Conservation (phyloP, 2,797 vertebrate species). For the Lacerta bilineata region DNA sequence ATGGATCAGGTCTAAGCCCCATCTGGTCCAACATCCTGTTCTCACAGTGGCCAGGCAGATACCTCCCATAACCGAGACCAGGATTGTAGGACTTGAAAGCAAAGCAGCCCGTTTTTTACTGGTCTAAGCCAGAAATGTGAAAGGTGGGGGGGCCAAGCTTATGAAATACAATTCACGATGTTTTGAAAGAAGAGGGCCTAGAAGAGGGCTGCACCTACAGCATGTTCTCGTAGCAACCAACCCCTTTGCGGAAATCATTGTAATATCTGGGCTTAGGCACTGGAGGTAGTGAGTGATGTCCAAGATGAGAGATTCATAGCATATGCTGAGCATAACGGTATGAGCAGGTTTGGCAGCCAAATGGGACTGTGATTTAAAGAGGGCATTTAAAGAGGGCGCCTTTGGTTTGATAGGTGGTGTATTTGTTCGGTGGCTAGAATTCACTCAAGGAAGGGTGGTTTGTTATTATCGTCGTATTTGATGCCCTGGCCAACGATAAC, state of each 20-base stretch:
- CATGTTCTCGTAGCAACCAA: slow-evolving; percentile 52
- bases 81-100: neutral
- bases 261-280: slow-evolving; percentile 52
- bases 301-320: slow-evolving; percentile 70
- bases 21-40: no score
- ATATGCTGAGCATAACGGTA: slow-evolving; percentile 50
- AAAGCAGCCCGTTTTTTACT: neutral
- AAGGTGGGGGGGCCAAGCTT: slow-evolving; percentile 3
- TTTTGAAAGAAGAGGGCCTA: slow-evolving; percentile 3
- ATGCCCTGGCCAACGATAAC: slow-evolving; percentile 70
- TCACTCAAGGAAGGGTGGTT: slow-evolving; percentile 62
- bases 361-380: slow-evolving; percentile 73
- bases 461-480: slow-evolving; percentile 45
- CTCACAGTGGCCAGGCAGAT: no score
- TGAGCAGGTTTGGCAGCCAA: slow-evolving; percentile 65
- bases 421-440: slow-evolving; percentile 74
- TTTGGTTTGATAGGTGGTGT: slow-evolving; percentile 74
- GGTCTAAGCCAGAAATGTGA: neutral
- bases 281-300: slow-evolving; percentile 49
- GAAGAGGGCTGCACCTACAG: slow-evolving; percentile 43
- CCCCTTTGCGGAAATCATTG: slow-evolving; percentile 46
- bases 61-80: neutral
- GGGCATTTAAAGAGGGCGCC: slow-evolving; percentile 41
- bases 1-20: no score
- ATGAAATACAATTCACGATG: slow-evolving; percentile 48